Base-by-base conservation (phyloP, 2,113 vertebrate genomes). In the Gopherus flavomarginatus region DNA sequence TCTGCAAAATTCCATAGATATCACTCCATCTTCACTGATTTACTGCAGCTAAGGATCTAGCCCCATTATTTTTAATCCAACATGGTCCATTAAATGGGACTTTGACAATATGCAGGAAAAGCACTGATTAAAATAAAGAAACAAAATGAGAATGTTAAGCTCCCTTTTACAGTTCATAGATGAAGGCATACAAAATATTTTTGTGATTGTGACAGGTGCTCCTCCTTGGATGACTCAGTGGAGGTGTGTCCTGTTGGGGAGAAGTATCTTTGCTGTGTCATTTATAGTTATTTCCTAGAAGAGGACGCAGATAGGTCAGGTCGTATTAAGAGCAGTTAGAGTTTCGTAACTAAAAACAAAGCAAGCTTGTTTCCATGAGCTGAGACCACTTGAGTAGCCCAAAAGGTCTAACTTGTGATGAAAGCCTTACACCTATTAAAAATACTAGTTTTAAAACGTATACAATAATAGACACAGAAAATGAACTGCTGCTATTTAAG, bases 341-440 rank as follows among this genome's bases (percentile, higher is more conserved):
- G 35, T 94, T 95, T 81, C 92, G 93, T 95, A 93, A 96, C 95
- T 72, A 69, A 95, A 94, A 94, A 90, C n/a, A 91, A 94, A 94
- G 11, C 59, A 54, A 62, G 26, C 35, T 84, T 49, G 94, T 95
- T 91, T 96, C 29, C 83, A 31, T n/a, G 65, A 50, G 69, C 24
- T 89, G 83, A 92, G 90, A 88, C 50, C 69, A 83, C 12, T 42
- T 86, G 89, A 89, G 77, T 77, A 77, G 90, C 83, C 38, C 88
- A 65, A 88, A 89, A 10, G 52, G 31, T 94, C 6, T 35, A 54
- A 42, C 56, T 91, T 44, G 56, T 50, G 77, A 86, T 72, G 81
- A 91, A 92, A 93, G 53, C 56, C 14, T 95, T 94, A 91, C 11
- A 47, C 44, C 79, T 84, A 29, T 38, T 65, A 91, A 38, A 88